Conservation (phyloP, 1,140 invertebrate genomes). For the Diorhabda elongata region DNA sequence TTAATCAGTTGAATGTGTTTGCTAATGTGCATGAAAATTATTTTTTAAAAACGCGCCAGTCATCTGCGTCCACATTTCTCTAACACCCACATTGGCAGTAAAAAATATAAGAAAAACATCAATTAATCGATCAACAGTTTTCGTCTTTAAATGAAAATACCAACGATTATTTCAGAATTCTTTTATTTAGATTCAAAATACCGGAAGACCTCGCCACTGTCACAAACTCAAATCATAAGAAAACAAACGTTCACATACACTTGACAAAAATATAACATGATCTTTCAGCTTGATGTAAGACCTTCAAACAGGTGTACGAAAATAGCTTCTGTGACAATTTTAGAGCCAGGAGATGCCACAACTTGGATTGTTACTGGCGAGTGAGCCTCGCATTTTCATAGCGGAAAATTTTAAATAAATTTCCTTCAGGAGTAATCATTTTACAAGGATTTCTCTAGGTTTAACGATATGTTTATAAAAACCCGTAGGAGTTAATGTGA, state of each 20-base stretch:
- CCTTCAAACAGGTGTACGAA: conserved; percentile 15
- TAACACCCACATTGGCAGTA: no score
- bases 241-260: background rate
- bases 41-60: no score
- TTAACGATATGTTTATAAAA: background rate
- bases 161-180: no score
- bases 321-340: conserved; percentile 9
- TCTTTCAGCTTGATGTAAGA: conserved; percentile 3
- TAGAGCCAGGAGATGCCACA: background rate
- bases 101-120: no score
- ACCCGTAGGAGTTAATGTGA: no score
- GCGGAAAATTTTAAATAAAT: background rate
- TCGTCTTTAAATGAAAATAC: no score
- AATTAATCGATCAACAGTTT: no score
- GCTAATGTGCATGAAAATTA: no score
- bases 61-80: no score
- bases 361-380: conserved; percentile 1
- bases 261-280: conserved; percentile 14
- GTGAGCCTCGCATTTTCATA: background rate
- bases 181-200: background rate
- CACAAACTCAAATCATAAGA: background rate
- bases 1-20: no score
- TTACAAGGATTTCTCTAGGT: background rate
- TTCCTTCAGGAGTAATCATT: background rate
- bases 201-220: background rate